Conservation (phyloP, 2,888 invertebrate genomes). For the Amiota minor region DNA sequence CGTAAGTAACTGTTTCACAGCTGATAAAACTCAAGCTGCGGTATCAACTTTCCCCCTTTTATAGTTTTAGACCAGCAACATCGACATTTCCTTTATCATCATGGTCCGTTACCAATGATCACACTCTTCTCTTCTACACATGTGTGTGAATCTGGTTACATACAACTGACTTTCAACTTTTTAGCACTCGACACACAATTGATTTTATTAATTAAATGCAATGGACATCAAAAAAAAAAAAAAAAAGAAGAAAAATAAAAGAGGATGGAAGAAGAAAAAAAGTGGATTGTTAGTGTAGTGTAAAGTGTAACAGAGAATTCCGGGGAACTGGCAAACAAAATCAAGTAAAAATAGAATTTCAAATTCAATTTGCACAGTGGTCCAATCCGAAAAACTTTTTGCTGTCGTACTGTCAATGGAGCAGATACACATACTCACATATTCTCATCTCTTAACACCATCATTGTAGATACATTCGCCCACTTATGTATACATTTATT, state of each 20-base stretch:
- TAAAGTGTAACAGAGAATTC: too few species aligned
- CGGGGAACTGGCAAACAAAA: background rate
- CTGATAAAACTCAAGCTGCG: conserved; percentile 17
- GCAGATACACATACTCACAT: too few species aligned
- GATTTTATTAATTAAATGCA: conserved; percentile 31
- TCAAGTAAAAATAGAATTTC: conserved; percentile 28
- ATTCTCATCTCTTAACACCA: background rate
- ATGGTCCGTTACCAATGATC: background rate
- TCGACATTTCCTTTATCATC: background rate
- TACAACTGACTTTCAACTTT: conserved; percentile 12
- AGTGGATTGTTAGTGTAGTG: background rate
- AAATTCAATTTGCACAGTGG: conserved; percentile 25
- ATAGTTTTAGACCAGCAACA: background rate
- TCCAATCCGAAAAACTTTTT: conserved; percentile 25
- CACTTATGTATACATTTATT: conserved; percentile 21
- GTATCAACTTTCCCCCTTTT: too few species aligned
- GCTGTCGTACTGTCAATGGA: background rate
- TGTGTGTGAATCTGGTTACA: background rate
- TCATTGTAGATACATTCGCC: background rate
- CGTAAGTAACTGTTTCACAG: conserved; percentile 9
- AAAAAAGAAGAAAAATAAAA: background rate
- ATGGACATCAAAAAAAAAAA: background rate
- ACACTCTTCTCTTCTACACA: background rate
- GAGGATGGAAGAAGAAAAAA: background rate
- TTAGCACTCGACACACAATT: conserved; percentile 19